These are phyloP conservation scores for Nerophis lumbriciformis DNA, from an alignment of 2,113 vertebrate genomes.

Conservation along the genomic window DNA sequence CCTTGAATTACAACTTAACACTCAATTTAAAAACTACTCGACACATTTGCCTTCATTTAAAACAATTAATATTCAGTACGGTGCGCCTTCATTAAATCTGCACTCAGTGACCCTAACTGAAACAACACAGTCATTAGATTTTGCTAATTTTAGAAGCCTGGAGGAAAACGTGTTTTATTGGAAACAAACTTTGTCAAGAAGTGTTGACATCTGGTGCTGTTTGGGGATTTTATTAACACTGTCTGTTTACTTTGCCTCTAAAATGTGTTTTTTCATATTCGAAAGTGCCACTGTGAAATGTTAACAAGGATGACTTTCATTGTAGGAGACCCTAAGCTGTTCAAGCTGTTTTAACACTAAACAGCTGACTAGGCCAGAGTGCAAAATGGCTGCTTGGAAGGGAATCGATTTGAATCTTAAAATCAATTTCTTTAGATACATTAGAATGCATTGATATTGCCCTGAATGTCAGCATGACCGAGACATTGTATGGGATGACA, in stretches of 20 bases:
- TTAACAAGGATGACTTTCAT: conserved; percentile 4
- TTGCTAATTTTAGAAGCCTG: not conserved
- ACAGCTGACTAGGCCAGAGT: conserved; percentile 27
- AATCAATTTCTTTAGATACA: conserved; percentile 16
- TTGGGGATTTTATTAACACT: not conserved
- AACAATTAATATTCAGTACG: not conserved
- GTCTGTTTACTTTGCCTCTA: not conserved
- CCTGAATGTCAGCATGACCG: conserved; percentile 12
- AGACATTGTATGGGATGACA: conserved; percentile 1
- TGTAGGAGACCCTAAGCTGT: conserved; percentile 22
- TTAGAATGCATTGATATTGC: conserved; percentile 16
- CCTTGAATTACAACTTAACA: not conserved
- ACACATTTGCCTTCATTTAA: not conserved
- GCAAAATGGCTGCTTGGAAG: conserved; percentile 20
- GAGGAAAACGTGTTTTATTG: not conserved
- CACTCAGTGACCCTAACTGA: not conserved
- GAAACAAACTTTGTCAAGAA: not conserved
- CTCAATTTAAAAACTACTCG: not conserved
- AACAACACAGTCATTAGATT: not conserved
- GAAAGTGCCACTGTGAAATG: not conserved
- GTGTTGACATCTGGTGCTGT: not conserved
- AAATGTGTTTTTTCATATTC: not conserved
- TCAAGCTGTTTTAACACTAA: conserved; percentile 27
- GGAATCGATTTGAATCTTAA: conserved; percentile 24
- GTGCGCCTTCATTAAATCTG: not conserved